Percentiles rank a stretch among this genome's conserved stretches.
phyloP scores from a whole-genome alignment of 2,888 invertebrate genomes.

The Penaeus monodon region DNA sequence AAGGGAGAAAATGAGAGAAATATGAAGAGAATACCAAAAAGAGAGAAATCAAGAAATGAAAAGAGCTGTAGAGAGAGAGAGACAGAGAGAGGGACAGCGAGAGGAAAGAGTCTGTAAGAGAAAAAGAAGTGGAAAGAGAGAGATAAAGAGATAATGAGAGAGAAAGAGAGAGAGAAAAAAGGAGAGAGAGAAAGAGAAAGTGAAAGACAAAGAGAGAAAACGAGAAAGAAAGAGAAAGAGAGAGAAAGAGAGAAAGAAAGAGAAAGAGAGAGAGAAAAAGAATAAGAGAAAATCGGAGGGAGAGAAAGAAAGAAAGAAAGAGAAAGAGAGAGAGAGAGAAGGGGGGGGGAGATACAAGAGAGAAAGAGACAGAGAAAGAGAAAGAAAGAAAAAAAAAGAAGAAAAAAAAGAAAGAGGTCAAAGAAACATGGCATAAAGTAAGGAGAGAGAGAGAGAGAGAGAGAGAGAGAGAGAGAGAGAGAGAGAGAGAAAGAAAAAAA shows the following conservation, averaged over 20 bases:
- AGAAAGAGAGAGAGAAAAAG: neutral
- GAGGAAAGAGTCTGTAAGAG: neutral
- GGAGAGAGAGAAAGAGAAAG: no score
- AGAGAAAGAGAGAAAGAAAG: no score
- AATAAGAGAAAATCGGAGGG: neutral
- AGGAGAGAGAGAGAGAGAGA: neutral
- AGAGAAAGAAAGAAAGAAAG: neutral
- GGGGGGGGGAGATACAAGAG: neutral
- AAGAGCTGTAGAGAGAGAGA: no score
- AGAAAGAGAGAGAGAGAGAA: neutral
- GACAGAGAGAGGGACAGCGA: no score
- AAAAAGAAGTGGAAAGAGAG: neutral
- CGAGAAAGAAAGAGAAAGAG: no score
- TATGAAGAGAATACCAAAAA: no score
- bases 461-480: neutral
- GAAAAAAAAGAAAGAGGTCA: neutral
- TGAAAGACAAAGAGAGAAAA: no score
- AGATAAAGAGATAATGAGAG: no score
- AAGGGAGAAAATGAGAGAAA: no score
- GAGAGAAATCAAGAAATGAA: no score
- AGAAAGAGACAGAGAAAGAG: neutral
- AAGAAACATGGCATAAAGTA: no score
- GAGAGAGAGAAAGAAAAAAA: neutral
- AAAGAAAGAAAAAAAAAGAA: neutral
- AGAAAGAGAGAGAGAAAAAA: no score